Evolutionary conservation across 2,113 vertebrate species (phyloP), one percentile per base, ranked within the genome.

Genomic region (Ammodytes marinus): DNA sequence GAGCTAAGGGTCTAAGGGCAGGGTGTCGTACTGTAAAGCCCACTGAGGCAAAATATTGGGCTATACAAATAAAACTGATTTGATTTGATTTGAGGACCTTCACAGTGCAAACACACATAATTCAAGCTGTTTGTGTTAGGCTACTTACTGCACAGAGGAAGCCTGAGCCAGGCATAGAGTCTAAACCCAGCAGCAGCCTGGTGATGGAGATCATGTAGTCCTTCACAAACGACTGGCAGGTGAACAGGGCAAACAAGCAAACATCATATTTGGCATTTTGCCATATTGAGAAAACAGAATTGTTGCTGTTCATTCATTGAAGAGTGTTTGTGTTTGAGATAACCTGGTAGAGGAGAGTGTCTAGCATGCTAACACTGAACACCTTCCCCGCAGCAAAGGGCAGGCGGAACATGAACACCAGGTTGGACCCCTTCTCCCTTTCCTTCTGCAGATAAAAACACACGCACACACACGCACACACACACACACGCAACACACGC

Each of bases 181-280:
- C 96, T 54, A 96, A 90, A 68, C 96, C 96, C 69, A 96, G 94
- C 61, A 96, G 89, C 17, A 96, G 93, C 55, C 96, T 95, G 70
- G 95, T 92, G 85, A 96, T 96, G 90, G 96, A 96, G 91, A 96
- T 96, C 95, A 96, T 96, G 94, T 96, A 96, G 93, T 96, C 96
- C 87, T 96, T 96, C 83, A 96, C 96, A 86, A 96, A 96, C 5
- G 96, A 96, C 96, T 96, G 87, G 72, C 13, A 60, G 12, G 17
- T 83, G 13, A 81, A 59, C 67, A 68, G 15, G 65, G 45, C 50
- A 70, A 52, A 68, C 13, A 60, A 45, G 19, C 59, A 15, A 69
- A 37, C 10, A 77, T 68, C 15, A 58, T 4, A 55, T 40, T 17
- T 64, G 50, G 10, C 8, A 65, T 71, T 61, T 52, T 66, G 4